A percentile compares a stretch with the other conserved stretches of the same genome.
Conservation (phyloP, 2,113 vertebrate genomes). For the Solea senegalensis region DNA sequence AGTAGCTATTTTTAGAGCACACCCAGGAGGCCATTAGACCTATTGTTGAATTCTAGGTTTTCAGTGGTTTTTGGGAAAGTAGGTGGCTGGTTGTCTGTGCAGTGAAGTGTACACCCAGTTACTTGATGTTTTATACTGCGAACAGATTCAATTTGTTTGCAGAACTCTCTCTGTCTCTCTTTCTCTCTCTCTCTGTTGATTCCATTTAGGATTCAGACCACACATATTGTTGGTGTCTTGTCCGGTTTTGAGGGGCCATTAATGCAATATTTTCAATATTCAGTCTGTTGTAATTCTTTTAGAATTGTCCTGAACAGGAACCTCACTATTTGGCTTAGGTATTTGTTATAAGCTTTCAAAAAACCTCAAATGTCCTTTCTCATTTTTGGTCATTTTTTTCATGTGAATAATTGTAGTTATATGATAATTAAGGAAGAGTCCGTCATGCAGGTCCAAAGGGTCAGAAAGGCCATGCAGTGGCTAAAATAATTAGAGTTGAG, state of each 20-base stretch:
- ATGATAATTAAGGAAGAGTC: conserved; percentile 9
- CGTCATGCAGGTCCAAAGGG: conserved; percentile 9
- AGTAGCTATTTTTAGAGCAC: conserved; percentile 44
- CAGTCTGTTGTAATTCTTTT: conserved; percentile 40
- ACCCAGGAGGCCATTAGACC: conserved; percentile 56
- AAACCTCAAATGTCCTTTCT: background rate
- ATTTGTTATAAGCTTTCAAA: conserved; percentile 5
- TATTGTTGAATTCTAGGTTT: conserved; percentile 40
- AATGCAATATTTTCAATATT: conserved; percentile 72
- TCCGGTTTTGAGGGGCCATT: conserved; percentile 59
- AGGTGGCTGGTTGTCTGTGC: conserved; percentile 41
- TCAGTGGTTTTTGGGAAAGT: conserved; percentile 37
- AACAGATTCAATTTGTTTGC: conserved; percentile 51
- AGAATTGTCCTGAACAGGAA: conserved; percentile 27
- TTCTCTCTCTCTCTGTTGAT: conserved; percentile 22
- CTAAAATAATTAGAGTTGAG: conserved; percentile 29
- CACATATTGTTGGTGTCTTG: conserved; percentile 64
- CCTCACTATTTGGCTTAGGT: conserved; percentile 23
- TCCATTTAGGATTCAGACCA: conserved; percentile 71
- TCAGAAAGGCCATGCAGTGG: conserved; percentile 5
- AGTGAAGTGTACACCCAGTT: conserved; percentile 33
- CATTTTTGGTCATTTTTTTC: too few species aligned
- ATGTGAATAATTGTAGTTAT: too few species aligned
- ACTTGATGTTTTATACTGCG: conserved; percentile 57
- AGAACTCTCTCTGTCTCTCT: conserved; percentile 1